Conservation (phyloP, 2,113 vertebrate species). For the Actenoides lindsayi region DNA sequence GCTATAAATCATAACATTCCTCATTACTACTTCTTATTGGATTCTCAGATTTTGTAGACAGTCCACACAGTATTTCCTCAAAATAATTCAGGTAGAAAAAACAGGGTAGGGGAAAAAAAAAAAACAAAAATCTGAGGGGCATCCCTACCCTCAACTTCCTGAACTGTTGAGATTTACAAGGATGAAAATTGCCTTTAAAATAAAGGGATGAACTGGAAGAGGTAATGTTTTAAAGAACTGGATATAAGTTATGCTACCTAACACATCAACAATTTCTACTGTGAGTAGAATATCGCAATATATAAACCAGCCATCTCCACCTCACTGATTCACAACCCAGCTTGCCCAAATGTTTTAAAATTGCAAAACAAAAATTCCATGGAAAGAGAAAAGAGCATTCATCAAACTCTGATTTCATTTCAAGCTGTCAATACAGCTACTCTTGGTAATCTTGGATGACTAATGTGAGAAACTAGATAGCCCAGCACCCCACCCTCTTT, state of each 20-base stretch:
- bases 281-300: not conserved
- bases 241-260: not conserved
- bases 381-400: not conserved
- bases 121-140: not conserved
- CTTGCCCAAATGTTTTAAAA: not conserved
- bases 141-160: not conserved
- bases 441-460: slow-evolving; percentile 22
- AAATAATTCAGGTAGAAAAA: not conserved
- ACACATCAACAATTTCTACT: not conserved
- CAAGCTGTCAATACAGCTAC: slow-evolving; percentile 27
- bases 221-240: not conserved
- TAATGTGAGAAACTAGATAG: slow-evolving; percentile 46
- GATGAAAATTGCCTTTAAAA: not conserved
- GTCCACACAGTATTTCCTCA: not conserved
- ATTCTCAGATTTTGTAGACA: not conserved
- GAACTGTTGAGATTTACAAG: not conserved
- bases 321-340: not conserved
- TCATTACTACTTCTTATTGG: not conserved
- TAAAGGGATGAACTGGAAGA: not conserved
- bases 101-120: not conserved
- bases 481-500: slow-evolving; percentile 38
- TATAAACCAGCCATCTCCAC: not conserved
- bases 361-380: not conserved
- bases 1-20: not conserved
- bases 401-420: not conserved